Evolutionary conservation across 1,140 invertebrate species (phyloP).

Genomic region (Hydropsyche tenuis): DNA sequence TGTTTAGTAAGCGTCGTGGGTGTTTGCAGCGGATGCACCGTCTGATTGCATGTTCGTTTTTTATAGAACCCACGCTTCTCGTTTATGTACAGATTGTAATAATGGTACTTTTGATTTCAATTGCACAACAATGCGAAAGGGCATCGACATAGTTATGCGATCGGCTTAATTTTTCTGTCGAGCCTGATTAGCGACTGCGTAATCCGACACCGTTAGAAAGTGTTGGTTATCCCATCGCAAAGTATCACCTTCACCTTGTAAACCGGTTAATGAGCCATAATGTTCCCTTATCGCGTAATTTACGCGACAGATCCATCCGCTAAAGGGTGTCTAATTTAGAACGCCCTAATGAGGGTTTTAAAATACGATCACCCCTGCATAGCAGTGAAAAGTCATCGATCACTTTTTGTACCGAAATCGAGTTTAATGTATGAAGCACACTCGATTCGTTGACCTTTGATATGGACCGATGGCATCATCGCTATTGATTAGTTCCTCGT

Average conservation of each 20-base stretch:
- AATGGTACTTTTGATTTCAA: too few species aligned
- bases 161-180: too few species aligned
- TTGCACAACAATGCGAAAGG: too few species aligned
- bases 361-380: not conserved
- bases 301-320: not conserved
- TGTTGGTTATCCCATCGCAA: not conserved
- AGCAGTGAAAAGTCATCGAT: not conserved
- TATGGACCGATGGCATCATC: too few species aligned
- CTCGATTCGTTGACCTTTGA: too few species aligned
- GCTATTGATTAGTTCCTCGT: too few species aligned
- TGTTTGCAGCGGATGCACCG: slow-evolving; percentile 21
- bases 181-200: too few species aligned
- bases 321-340: not conserved
- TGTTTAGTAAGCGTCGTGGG: slow-evolving; percentile 13
- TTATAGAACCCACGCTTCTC: not conserved
- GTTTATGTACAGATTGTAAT: too few species aligned
- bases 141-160: too few species aligned
- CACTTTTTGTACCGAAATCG: not conserved
- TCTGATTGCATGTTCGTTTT: not conserved
- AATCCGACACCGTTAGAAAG: not conserved
- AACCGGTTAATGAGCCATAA: slow-evolving; percentile 15
- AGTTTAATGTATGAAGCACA: not conserved
- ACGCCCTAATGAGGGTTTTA: slow-evolving; percentile 1
- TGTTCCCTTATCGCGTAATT: slow-evolving; percentile 8
- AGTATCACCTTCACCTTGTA: slow-evolving; percentile 8